Percentiles rank a stretch among this genome's conserved stretches.
These are phyloP conservation scores for Cheilosia variabilis DNA, from an alignment of 2,888 invertebrate species.

Conservation along the genomic window DNA sequence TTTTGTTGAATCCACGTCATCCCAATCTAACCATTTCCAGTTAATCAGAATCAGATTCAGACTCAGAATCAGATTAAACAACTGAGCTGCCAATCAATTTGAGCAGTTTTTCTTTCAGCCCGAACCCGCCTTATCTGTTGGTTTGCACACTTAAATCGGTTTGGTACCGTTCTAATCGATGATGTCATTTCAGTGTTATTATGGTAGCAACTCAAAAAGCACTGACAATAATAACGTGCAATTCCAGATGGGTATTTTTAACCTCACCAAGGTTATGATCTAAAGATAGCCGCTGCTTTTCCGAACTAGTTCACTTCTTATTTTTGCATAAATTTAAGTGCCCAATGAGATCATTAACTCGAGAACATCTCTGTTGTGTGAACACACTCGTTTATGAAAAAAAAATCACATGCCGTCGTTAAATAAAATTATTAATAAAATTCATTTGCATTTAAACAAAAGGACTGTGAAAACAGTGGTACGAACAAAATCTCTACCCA, in stretches of 20 bases:
- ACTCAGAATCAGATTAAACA: too few species aligned
- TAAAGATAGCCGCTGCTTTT: slow-evolving; percentile 41
- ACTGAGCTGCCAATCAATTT: too few species aligned
- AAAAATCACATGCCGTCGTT: slow-evolving; percentile 28
- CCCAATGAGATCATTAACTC: slow-evolving; percentile 58
- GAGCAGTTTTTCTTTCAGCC: too few species aligned
- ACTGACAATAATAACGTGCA: slow-evolving; percentile 4
- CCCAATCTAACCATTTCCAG: too few species aligned
- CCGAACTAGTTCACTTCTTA: slow-evolving; percentile 12
- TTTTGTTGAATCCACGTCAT: too few species aligned
- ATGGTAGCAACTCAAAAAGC: too few species aligned
- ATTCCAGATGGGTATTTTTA: slow-evolving; percentile 34
- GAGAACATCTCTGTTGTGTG: slow-evolving; percentile 22
- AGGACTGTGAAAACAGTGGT: background rate
- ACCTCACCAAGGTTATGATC: slow-evolving; percentile 13
- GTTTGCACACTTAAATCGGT: too few species aligned
- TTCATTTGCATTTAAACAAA: slow-evolving; percentile 64
- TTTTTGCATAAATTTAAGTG: slow-evolving; percentile 28
- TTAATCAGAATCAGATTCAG: too few species aligned
- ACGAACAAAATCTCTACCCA: slow-evolving; percentile 41
- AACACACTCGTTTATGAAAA: background rate
- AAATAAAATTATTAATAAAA: slow-evolving; percentile 53
- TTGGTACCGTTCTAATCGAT: too few species aligned
- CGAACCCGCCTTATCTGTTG: too few species aligned
- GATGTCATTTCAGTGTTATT: too few species aligned